Conservation (phyloP, 2,797 vertebrate species). For the Natrix natrix region DNA sequence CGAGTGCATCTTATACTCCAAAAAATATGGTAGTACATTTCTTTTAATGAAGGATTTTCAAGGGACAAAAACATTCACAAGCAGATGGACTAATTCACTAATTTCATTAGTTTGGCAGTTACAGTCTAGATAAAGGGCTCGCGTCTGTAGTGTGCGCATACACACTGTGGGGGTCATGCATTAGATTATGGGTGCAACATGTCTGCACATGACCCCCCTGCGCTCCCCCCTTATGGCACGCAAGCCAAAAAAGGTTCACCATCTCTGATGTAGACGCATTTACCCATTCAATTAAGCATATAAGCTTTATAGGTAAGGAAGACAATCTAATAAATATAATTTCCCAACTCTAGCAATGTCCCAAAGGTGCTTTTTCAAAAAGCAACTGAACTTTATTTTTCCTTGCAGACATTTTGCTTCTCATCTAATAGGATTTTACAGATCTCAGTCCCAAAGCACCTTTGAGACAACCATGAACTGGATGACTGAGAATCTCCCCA, state of each 20-base stretch:
- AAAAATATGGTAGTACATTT: no score
- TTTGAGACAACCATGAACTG: background rate
- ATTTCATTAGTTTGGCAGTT: background rate
- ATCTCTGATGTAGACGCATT: background rate
- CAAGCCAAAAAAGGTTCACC: no score
- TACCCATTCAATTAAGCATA: background rate
- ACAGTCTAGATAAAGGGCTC: background rate
- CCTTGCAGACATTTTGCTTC: background rate
- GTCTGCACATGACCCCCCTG: no score
- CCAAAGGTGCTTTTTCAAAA: background rate
- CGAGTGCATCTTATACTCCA: no score
- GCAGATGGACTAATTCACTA: conserved; percentile 52
- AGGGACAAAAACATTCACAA: conserved; percentile 45
- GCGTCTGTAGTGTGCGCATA: no score
- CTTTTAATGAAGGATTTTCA: conserved; percentile 55
- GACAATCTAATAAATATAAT: background rate
- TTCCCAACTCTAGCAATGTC: background rate
- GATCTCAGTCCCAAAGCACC: background rate
- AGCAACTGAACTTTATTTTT: background rate
- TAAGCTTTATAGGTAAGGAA: background rate
- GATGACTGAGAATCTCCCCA: background rate
- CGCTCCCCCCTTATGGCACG: no score
- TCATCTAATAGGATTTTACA: background rate
- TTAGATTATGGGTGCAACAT: no score
- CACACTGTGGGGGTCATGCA: no score